Evolutionary conservation across 2,797 vertebrate genomes (phyloP).

Genomic region (Macrochelys suwanniensis): DNA sequence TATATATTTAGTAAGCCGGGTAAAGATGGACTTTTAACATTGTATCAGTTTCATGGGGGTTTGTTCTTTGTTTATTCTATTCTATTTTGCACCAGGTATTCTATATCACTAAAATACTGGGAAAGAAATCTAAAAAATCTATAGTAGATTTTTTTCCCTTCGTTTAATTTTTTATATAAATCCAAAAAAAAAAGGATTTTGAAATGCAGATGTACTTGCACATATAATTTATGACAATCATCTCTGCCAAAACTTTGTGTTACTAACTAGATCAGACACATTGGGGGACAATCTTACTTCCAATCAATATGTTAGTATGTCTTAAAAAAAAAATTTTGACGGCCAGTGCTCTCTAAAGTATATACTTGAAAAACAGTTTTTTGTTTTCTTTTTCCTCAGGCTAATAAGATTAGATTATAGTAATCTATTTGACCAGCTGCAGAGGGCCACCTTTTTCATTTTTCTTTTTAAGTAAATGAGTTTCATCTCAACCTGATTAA

Average conservation of each 20-base stretch:
- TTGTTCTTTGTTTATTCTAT: neutral
- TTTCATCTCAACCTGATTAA: constrained; percentile 63
- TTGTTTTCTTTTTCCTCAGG: constrained; percentile 56
- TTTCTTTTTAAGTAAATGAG: constrained; percentile 67
- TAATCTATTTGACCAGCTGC: constrained; percentile 78
- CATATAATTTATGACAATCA: constrained; percentile 24
- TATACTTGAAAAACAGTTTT: constrained; percentile 71
- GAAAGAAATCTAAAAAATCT: constrained; percentile 28
- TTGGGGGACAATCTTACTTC: constrained; percentile 47
- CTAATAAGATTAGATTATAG: constrained; percentile 70
- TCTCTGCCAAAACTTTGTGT: constrained; percentile 39
- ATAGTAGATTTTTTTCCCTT: constrained; percentile 1
- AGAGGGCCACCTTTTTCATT: constrained; percentile 54
- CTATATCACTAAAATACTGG: neutral
- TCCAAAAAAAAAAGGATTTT: neutral
- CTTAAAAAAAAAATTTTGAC: constrained; percentile 34
- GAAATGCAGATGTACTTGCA: constrained; percentile 37
- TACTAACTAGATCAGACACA: constrained; percentile 59
- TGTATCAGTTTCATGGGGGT: neutral
- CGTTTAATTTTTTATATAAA: constrained; percentile 29
- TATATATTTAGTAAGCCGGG: neutral
- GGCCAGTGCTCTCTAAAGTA: constrained; percentile 59
- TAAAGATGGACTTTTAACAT: neutral
- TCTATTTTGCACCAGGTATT: neutral
- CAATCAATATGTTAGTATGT: constrained; percentile 55